Evolutionary conservation across 2,113 vertebrate species (phyloP).

Genomic region (Progne subis): DNA sequence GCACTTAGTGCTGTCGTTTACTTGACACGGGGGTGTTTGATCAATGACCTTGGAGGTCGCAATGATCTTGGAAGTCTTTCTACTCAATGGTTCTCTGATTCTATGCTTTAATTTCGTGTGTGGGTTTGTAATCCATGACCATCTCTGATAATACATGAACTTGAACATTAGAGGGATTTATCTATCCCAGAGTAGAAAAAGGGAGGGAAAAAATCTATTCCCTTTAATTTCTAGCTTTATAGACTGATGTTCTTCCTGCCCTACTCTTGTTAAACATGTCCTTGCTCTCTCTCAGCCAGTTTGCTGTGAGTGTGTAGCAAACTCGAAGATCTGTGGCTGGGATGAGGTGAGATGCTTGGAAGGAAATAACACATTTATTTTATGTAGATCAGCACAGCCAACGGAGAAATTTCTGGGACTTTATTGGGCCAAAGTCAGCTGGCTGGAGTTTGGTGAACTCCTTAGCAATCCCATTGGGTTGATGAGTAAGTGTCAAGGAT

Average conservation of each 20-base stretch:
- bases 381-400: background rate
- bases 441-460: background rate
- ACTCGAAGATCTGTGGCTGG: background rate
- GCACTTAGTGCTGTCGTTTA: background rate
- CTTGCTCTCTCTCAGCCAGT: background rate
- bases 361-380: background rate
- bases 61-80: background rate
- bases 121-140: background rate
- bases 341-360: background rate
- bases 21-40: background rate
- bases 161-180: background rate
- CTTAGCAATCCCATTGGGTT: background rate
- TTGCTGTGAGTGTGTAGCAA: background rate
- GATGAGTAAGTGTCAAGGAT: background rate
- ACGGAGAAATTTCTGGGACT: background rate
- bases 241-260: background rate
- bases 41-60: background rate
- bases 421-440: background rate
- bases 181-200: background rate
- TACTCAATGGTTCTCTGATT: background rate
- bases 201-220: background rate
- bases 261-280: background rate
- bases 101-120: background rate
- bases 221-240: background rate
- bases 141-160: background rate